Conservation (phyloP, 2,113 vertebrate species). For the Tautogolabrus adspersus region DNA sequence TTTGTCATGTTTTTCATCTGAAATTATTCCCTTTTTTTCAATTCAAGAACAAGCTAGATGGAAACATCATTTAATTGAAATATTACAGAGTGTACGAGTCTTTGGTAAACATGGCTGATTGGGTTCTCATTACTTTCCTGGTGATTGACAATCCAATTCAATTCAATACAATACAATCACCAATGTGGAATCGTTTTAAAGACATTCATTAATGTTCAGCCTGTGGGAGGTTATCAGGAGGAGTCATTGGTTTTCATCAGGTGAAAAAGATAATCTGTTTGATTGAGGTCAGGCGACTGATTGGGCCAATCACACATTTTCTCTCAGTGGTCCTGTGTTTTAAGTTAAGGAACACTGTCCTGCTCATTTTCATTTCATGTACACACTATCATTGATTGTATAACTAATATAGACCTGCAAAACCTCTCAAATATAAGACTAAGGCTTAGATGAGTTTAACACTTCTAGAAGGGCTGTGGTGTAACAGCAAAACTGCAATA, state of each 20-base stretch:
- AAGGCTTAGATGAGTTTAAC: too few relatives aligned
- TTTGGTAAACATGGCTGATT: constrained; percentile 18
- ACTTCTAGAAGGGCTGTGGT: neutral
- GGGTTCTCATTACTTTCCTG: constrained; percentile 12
- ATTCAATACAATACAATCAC: too few relatives aligned
- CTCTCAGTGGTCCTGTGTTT: constrained; percentile 1
- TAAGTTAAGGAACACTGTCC: constrained; percentile 22
- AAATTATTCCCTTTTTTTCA: constrained; percentile 12
- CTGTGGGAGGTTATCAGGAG: too few relatives aligned
- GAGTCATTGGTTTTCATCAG: constrained; percentile 26
- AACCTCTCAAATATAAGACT: too few relatives aligned
- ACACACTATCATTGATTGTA: neutral
- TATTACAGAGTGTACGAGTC: neutral
- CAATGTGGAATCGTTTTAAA: too few relatives aligned
- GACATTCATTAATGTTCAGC: too few relatives aligned
- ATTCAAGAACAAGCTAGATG: neutral
- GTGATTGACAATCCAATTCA: too few relatives aligned
- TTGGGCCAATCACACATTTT: neutral
- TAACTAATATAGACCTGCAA: too few relatives aligned
- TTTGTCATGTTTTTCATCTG: neutral
- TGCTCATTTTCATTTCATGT: neutral
- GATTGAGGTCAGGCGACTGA: constrained; percentile 5
- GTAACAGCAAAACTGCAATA: neutral
- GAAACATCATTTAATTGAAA: constrained; percentile 13
- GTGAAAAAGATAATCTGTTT: constrained; percentile 4